phyloP scores from a whole-genome alignment of 1,140 invertebrate species.

The Heliconius eleuchia region DNA sequence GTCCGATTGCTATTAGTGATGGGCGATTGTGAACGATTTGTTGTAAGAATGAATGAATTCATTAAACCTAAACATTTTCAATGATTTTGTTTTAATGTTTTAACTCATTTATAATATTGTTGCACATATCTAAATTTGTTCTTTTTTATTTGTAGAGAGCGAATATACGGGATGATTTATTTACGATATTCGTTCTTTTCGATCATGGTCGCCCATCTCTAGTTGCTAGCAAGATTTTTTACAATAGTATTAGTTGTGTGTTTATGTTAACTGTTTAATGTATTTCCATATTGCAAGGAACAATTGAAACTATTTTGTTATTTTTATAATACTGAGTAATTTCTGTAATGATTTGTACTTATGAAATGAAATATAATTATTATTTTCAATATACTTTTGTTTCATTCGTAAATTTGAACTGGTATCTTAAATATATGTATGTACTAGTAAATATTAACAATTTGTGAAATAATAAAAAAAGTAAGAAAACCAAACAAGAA shows the following conservation, averaged over 20 bases:
- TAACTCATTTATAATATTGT: background rate
- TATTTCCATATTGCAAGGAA: constrained; percentile 41
- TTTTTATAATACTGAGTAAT: constrained; percentile 63
- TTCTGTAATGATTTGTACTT: constrained; percentile 71
- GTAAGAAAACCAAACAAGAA: no score
- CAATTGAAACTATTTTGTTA: constrained; percentile 54
- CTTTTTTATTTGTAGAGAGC: background rate
- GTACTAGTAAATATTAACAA: no score
- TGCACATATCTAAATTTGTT: background rate
- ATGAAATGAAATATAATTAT: constrained; percentile 71
- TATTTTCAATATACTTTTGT: constrained; percentile 59
- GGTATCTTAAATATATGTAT: no score
- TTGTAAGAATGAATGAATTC: background rate
- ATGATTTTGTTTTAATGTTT: background rate
- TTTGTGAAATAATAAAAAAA: no score
- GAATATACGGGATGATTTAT: background rate
- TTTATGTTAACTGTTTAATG: constrained; percentile 34
- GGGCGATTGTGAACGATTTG: constrained; percentile 7
- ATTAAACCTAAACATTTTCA: background rate
- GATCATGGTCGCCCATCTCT: background rate
- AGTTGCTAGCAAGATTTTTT: constrained; percentile 15
- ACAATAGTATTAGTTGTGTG: constrained; percentile 34
- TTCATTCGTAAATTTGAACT: constrained; percentile 31
- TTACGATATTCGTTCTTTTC: background rate
- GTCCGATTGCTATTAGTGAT: constrained; percentile 18